Base-by-base conservation (phyloP, 1,140 invertebrate genomes). In the Anthonomus grandis region DNA sequence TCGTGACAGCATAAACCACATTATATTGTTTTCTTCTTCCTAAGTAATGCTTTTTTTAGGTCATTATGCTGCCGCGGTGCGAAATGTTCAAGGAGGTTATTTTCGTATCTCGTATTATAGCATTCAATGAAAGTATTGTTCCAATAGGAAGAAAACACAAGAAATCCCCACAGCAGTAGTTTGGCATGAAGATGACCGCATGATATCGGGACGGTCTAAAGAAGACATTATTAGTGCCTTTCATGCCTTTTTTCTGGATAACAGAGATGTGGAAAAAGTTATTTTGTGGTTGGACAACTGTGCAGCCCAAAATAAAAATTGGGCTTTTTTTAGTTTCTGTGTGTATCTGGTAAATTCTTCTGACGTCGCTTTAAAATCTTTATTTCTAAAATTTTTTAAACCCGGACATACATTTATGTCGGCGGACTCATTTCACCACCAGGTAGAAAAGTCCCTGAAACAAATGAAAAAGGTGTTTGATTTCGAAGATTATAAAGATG, bases 71-170 rank as follows among this genome's bases (percentile, higher is more conserved):
- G n/a, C n/a, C n/a, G n/a, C n/a, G n/a, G n/a, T n/a, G n/a, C n/a
- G n/a, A n/a, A n/a, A n/a, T n/a, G n/a, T n/a, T n/a, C 31, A 71
- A 70, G 52, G 23, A 17, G 22, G 45, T 48, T n/a, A 47, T 67
- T 21, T 63, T 67, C 42, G 62, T 59, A 42, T 52, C 50, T 8
- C 19, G 65, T 12, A 47, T 67, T 21, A 59, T 67, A 21, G 51
- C 49, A 34, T 66, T 60, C 34, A 67, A 67, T 31, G 58, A 63
- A 52, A 65, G 58, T 61, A 65, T 67, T 36, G 65, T 59, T 1
- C 56, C 61, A 31, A 9, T 64, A 9, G 62, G 62, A 15, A 49
- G 39, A 4, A 52, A 56, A 17, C 31, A 36, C 3, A 25, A 48
- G 2, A 22, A 13, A 55, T 54, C 23, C 50, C 59, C 2, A 34